Conservation (phyloP, 1,140 invertebrate genomes). For the Gryllus bimaculatus region DNA sequence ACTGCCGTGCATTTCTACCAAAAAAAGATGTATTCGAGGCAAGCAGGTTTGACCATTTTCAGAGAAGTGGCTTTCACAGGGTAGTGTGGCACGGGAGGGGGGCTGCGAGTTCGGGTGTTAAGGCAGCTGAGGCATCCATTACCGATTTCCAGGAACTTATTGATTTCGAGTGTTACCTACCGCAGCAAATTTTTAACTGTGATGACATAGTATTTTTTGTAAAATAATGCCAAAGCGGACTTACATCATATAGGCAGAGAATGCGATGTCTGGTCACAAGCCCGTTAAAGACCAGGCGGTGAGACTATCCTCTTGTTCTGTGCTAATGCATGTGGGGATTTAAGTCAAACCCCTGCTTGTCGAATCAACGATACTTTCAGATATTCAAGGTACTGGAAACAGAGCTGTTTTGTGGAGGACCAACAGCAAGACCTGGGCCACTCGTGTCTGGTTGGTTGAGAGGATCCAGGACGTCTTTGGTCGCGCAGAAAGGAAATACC, state of each 20-base stretch:
- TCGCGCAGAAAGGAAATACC: constrained; percentile 29
- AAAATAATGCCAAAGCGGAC: constrained; percentile 38
- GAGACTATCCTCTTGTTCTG: constrained; percentile 36
- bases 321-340: constrained; percentile 35
- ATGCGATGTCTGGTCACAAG: constrained; percentile 34
- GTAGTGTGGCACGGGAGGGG: constrained; percentile 26
- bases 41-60: constrained; percentile 24
- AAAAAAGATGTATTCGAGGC: constrained; percentile 18
- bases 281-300: constrained; percentile 36
- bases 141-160: constrained; percentile 32
- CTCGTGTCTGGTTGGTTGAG: background rate
- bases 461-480: background rate
- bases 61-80: constrained; percentile 21
- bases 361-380: constrained; percentile 23
- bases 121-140: constrained; percentile 29
- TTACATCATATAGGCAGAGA: constrained; percentile 33
- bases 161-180: constrained; percentile 30
- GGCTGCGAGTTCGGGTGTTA: constrained; percentile 24
- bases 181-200: constrained; percentile 35
- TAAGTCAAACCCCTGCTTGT: constrained; percentile 36
- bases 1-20: constrained; percentile 13
- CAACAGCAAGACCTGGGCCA: constrained; percentile 2
- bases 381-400: constrained; percentile 19
- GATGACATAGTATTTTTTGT: constrained; percentile 37
- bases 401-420: constrained; percentile 25